A percentile compares a stretch with the other conserved stretches of the same genome.
Conservation (phyloP, 2,888 invertebrate genomes). For the Melinaea menophilus region DNA sequence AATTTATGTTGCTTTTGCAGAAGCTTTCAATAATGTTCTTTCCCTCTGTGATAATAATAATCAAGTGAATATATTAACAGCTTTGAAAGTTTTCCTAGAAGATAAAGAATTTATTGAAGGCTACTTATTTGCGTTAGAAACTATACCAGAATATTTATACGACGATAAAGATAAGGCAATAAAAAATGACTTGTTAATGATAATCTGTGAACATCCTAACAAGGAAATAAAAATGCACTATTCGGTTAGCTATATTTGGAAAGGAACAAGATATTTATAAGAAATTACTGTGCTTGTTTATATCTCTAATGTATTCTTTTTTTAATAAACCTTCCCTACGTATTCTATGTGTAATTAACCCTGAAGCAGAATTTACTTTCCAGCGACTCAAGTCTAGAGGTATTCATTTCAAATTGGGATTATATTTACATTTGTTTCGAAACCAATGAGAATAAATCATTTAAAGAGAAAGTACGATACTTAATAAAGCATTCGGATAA, state of each 20-base stretch:
- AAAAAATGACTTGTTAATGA: conserved; percentile 29
- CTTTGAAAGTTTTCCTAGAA: conserved; percentile 41
- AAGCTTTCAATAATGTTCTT: conserved; percentile 36
- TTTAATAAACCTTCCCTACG: too few relatives aligned
- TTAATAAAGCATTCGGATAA: conserved; percentile 18
- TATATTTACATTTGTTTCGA: conserved; percentile 11
- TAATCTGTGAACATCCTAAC: conserved; percentile 41
- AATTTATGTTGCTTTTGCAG: conserved; percentile 48
- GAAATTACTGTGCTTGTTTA: too few relatives aligned
- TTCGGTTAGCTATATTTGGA: conserved; percentile 12
- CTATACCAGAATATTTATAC: conserved; percentile 28
- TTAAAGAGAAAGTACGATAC: conserved; percentile 28
- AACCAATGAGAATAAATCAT: conserved; percentile 17
- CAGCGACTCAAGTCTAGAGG: too few relatives aligned
- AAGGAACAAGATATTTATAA: too few relatives aligned
- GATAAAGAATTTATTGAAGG: conserved; percentile 44
- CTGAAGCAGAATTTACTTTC: too few relatives aligned
- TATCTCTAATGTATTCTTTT: too few relatives aligned
- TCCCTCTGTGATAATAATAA: conserved; percentile 20
- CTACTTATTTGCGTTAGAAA: conserved; percentile 44
- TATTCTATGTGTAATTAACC: too few relatives aligned
- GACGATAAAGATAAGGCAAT: conserved; percentile 21
- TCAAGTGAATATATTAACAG: conserved; percentile 22
- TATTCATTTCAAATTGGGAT: too few relatives aligned
- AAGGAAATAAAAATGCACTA: conserved; percentile 51